A percentile compares a stretch with the other conserved stretches of the same genome.
Evolutionary conservation across 2,888 invertebrate species (phyloP).

Genomic region (Linyphia triangularis): DNA sequence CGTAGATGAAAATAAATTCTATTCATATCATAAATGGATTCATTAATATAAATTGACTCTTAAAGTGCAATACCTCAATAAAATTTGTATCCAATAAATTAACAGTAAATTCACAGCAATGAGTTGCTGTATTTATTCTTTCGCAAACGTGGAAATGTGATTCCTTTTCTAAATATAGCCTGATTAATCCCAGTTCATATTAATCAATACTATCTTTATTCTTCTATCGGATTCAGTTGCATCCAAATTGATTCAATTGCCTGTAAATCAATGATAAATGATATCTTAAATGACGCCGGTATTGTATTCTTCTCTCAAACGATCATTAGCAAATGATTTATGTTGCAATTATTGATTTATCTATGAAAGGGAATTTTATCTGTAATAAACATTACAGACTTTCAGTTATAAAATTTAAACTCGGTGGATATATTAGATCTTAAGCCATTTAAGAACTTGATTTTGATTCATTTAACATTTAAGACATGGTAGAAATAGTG

Average conservation of each 20-base stretch:
- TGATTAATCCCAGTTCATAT: background rate
- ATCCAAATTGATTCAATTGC: background rate
- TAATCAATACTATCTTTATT: background rate
- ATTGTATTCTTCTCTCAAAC: background rate
- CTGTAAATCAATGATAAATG: background rate
- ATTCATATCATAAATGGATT: too few relatives aligned
- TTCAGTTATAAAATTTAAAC: background rate
- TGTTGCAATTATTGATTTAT: background rate
- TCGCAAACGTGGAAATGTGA: too few relatives aligned
- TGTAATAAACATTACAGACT: background rate
- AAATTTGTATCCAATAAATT: too few relatives aligned
- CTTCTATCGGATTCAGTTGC: background rate
- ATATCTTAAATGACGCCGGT: background rate
- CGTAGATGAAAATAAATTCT: too few relatives aligned
- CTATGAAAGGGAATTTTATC: background rate
- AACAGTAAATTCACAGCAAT: too few relatives aligned
- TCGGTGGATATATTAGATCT: too few relatives aligned
- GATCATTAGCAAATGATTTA: background rate
- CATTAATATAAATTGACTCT: too few relatives aligned
- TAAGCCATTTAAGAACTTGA: too few relatives aligned
- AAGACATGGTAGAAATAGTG: too few relatives aligned
- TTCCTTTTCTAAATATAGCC: background rate
- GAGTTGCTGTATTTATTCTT: too few relatives aligned
- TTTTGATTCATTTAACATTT: too few relatives aligned
- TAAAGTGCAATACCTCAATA: too few relatives aligned